Percentiles rank a stretch among this genome's conserved stretches.
phyloP scores from a whole-genome alignment of 2,888 invertebrate species.

The Julus scandinavius region DNA sequence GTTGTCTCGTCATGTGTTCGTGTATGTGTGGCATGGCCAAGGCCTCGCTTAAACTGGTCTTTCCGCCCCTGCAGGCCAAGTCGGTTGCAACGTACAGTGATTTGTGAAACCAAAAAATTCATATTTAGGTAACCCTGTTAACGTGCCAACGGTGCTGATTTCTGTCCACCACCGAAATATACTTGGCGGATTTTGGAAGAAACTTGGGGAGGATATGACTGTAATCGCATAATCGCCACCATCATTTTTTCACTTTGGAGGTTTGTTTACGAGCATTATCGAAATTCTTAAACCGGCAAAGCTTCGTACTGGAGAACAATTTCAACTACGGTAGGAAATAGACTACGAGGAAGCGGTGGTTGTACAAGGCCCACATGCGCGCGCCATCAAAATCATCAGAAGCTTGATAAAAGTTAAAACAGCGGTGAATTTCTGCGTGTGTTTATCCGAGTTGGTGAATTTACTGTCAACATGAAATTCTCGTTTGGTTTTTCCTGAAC shows the following conservation, averaged over 20 bases:
- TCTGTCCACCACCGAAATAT: too few relatives aligned
- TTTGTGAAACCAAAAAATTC: not conserved
- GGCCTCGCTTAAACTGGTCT: not conserved
- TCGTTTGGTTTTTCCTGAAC: not conserved
- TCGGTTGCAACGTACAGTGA: not conserved
- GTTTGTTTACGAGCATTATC: too few relatives aligned
- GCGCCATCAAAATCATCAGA: not conserved
- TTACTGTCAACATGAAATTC: not conserved
- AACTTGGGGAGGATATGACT: not conserved
- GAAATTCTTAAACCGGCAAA: too few relatives aligned
- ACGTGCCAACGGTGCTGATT: not conserved
- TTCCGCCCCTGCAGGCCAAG: not conserved
- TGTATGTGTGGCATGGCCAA: constrained; percentile 9
- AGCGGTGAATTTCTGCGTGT: too few relatives aligned
- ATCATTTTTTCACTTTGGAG: too few relatives aligned
- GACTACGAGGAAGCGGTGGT: not conserved
- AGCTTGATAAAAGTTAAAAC: too few relatives aligned
- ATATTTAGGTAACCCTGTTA: not conserved
- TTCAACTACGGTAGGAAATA: too few relatives aligned
- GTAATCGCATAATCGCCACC: too few relatives aligned
- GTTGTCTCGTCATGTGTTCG: not conserved
- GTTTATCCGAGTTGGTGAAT: too few relatives aligned
- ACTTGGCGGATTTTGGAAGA: not conserved
- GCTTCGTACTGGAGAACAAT: too few relatives aligned
- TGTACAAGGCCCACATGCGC: not conserved